Percentiles rank a stretch among this genome's conserved stretches.
These are phyloP conservation scores for Philypnodon macrostomus DNA, from an alignment of 2,797 vertebrate genomes.

Conservation along the genomic window DNA sequence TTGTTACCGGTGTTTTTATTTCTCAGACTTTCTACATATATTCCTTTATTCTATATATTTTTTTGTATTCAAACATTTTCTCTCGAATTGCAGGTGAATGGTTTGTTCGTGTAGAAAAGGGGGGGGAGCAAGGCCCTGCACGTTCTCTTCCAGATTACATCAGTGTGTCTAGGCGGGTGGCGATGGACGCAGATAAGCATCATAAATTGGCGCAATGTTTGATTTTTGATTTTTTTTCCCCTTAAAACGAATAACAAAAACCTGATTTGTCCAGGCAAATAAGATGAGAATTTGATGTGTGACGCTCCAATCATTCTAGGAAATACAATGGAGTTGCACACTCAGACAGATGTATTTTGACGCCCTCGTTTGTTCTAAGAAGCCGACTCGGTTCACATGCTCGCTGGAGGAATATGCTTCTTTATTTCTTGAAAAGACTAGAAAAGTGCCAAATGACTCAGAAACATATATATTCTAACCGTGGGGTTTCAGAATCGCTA, in stretches of 20 bases:
- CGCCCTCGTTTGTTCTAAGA: constrained; percentile 73
- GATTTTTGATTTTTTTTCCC: constrained; percentile 30
- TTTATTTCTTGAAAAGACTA: constrained; percentile 72
- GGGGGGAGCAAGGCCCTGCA: constrained; percentile 44
- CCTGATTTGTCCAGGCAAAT: constrained; percentile 33
- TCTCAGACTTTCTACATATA: too few species aligned
- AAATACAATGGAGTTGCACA: constrained; percentile 58
- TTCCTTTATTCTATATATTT: not conserved
- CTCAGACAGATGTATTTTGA: constrained; percentile 32
- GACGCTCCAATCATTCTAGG: constrained; percentile 67
- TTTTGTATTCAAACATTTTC: too few species aligned
- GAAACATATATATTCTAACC: constrained; percentile 5
- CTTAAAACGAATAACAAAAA: constrained; percentile 24
- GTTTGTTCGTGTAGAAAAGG: constrained; percentile 5
- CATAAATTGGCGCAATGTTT: constrained; percentile 27
- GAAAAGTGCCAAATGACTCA: constrained; percentile 52
- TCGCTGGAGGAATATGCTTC: constrained; percentile 21
- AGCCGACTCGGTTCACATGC: constrained; percentile 56
- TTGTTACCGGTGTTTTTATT: too few species aligned
- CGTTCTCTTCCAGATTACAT: constrained; percentile 54
- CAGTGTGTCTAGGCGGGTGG: constrained; percentile 50
- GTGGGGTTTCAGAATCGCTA: constrained; percentile 35
- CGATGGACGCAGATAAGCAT: constrained; percentile 55
- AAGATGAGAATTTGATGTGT: constrained; percentile 11
- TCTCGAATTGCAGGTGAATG: constrained; percentile 3